A percentile compares a stretch with the other conserved stretches of the same genome.
Conservation (phyloP, 1,140 invertebrate species). For the Cyphomyrmex costatus region DNA sequence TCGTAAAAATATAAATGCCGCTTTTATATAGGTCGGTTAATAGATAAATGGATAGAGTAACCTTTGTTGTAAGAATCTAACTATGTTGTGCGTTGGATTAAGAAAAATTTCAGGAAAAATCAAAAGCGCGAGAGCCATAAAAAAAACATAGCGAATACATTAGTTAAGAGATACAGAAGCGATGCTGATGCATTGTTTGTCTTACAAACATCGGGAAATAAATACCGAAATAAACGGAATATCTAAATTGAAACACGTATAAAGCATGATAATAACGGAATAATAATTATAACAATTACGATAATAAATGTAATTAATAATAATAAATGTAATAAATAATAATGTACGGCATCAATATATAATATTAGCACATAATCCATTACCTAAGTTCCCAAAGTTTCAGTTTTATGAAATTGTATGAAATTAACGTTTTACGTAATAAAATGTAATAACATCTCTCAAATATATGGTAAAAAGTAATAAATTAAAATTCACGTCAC, state of each 20-base stretch:
- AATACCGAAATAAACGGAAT: not conserved
- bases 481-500: not conserved
- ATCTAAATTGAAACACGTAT: not conserved
- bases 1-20: conserved; percentile 44
- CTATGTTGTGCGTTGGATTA: conserved; percentile 13
- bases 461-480: not conserved
- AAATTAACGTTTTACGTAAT: not conserved
- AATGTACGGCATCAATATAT: not conserved
- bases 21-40: conserved; percentile 52
- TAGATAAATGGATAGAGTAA: conserved; percentile 27
- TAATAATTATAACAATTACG: not conserved
- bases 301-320: conserved; percentile 2
- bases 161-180: not conserved
- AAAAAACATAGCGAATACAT: not conserved
- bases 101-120: conserved; percentile 35
- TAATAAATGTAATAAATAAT: not conserved
- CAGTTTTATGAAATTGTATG: not conserved
- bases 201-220: not conserved
- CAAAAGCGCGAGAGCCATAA: not conserved
- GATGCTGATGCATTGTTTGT: conserved; percentile 5
- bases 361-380: not conserved
- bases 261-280: not conserved
- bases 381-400: not conserved
- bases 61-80: conserved; percentile 26
- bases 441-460: not conserved